Percentiles rank a stretch among this genome's conserved stretches.
Conservation (phyloP, 2,797 vertebrate species). For the Sebastes matsubarae region DNA sequence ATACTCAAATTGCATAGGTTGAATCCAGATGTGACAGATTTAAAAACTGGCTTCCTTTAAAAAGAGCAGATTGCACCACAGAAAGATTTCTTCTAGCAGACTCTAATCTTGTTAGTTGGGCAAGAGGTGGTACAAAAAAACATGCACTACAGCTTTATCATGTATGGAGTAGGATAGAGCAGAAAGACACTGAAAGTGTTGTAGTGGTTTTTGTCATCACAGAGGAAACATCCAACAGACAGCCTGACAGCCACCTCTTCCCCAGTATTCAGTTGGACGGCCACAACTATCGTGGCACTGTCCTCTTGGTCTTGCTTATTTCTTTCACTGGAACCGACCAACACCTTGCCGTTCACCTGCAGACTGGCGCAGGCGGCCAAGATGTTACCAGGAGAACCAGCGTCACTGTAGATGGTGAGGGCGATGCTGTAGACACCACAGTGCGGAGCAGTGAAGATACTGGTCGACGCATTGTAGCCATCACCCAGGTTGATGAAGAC, state of each 20-base stretch:
- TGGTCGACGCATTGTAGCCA: slow-evolving; percentile 45
- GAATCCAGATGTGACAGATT: neutral
- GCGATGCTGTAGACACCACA: slow-evolving; percentile 80
- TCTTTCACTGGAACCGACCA: slow-evolving; percentile 44
- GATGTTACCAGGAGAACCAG: slow-evolving; percentile 10
- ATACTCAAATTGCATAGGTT: neutral
- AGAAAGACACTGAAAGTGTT: slow-evolving; percentile 83
- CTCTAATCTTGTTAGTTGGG: neutral
- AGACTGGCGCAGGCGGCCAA: slow-evolving; percentile 65
- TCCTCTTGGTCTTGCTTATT: slow-evolving; percentile 76
- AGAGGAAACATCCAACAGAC: slow-evolving; percentile 61
- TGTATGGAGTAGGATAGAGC: slow-evolving; percentile 56
- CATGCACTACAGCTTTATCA: too few species aligned
- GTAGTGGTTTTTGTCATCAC: slow-evolving; percentile 67
- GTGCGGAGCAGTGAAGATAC: slow-evolving; percentile 64
- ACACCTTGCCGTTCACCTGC: slow-evolving; percentile 47
- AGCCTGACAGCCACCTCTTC: slow-evolving; percentile 70
- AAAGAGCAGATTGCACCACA: neutral
- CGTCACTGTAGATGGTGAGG: slow-evolving; percentile 74
- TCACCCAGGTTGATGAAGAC: slow-evolving; percentile 73
- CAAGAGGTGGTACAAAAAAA: neutral
- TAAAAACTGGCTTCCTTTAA: neutral
- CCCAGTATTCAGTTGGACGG: slow-evolving; percentile 52
- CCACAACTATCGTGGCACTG: slow-evolving; percentile 61
- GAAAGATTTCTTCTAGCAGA: slow-evolving; percentile 6